phyloP scores from a whole-genome alignment of 2,888 invertebrate genomes.

The Eristalinus aeneus region DNA sequence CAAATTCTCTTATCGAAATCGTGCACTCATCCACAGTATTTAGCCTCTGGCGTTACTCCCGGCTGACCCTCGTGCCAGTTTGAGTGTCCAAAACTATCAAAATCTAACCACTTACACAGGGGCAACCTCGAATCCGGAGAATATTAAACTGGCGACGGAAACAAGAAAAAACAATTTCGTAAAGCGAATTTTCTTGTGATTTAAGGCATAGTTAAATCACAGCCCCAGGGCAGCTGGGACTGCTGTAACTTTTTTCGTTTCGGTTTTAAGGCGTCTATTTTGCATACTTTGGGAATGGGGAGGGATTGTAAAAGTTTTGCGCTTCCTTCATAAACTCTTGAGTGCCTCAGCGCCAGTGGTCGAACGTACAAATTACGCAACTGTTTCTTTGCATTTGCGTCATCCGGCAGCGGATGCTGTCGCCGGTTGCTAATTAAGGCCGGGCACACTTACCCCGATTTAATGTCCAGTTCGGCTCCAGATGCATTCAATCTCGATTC shows the following conservation, averaged over 20 bases:
- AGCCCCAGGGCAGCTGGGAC: conserved; percentile 8
- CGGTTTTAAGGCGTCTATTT: conserved; percentile 47
- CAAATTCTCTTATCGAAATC: conserved; percentile 46
- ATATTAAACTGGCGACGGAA: background rate
- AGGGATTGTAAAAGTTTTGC: conserved; percentile 43
- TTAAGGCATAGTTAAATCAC: conserved; percentile 25
- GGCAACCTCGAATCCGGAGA: background rate
- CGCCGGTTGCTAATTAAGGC: conserved; percentile 48
- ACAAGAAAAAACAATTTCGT: conserved; percentile 45
- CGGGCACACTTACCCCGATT: conserved; percentile 26
- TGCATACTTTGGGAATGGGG: conserved; percentile 32
- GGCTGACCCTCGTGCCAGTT: conserved; percentile 6
- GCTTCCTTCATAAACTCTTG: conserved; percentile 40
- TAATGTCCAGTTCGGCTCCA: conserved; percentile 14
- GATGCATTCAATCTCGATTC: conserved; percentile 52
- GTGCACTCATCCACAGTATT: conserved; percentile 37
- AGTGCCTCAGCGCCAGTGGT: conserved; percentile 29
- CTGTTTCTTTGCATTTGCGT: conserved; percentile 37
- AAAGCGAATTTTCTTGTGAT: conserved; percentile 43
- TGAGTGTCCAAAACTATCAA: conserved; percentile 24
- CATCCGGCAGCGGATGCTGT: conserved; percentile 28
- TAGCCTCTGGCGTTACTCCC: conserved; percentile 9
- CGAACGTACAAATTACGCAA: conserved; percentile 33
- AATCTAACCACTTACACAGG: conserved; percentile 21
- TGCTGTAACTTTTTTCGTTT: conserved; percentile 19